Base-by-base conservation (phyloP, 2,888 invertebrate genomes). In the Balanococcus diminutus region DNA sequence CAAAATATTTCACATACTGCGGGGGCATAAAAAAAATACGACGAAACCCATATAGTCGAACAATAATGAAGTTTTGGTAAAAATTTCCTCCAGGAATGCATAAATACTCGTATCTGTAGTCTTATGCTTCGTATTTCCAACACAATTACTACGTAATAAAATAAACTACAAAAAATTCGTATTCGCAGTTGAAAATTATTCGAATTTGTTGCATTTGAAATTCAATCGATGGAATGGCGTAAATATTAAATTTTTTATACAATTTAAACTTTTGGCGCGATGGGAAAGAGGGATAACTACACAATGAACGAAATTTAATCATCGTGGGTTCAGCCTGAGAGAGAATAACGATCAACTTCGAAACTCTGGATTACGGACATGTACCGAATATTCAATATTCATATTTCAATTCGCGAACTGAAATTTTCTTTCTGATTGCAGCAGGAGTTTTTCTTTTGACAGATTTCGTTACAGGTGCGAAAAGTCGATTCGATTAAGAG, bases 231-330 rank as follows among this genome's bases (percentile, higher is more conserved):
- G 11, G 28, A 67, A 67, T 5, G 6, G 14, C 67, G 28, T 28
- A 28, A 28, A 67, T 67, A 67, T 67, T 67, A 2, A 11, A 67
- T 67, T 67, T 67, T 67, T 67, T 28, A 14, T 28, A 67, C 67
- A 67, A 67, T 28, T 67, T 67, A 67, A 28, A 28, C 67, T 25
- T n/a, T n/a, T 28, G n/a, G 11, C 14, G 28, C 67, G 67, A n/a
- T n/a, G n/a, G n/a, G n/a, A 67, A 67, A 9, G 56, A 8, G 56
- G 9, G 22, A 14, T 2, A 56, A 56, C 8, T 56, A 56, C 8
- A 36, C 56, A 56, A 56, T 56, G 22, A n/a, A n/a, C 56, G 56
- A 56, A 56, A 56, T 56, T 56, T 56, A 56, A 56, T 56, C 56
- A 56, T 56, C 56, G 1, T 8, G 36, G 36, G 56, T 56, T 22